A percentile compares a stretch with the other conserved stretches of the same genome.
These are phyloP conservation scores for Apeira syringaria DNA, from an alignment of 2,888 invertebrate species.

Conservation along the genomic window DNA sequence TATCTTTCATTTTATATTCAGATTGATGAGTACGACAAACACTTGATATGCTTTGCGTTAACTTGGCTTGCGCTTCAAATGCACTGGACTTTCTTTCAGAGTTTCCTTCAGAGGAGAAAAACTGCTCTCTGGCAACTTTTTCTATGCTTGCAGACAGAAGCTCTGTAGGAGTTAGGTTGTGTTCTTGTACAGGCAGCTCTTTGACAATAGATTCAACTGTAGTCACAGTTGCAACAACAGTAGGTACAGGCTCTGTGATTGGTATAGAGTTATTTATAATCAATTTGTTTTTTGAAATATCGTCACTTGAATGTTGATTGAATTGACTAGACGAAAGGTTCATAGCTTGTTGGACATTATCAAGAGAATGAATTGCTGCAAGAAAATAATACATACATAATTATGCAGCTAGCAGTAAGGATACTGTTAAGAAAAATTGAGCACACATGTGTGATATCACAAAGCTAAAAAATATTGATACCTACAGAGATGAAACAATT, in stretches of 20 bases:
- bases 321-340: constrained; percentile 71
- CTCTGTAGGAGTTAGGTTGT: constrained; percentile 63
- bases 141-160: constrained; percentile 72
- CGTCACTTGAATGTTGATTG: constrained; percentile 41
- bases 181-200: constrained; percentile 44
- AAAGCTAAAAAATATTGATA: no score
- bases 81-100: constrained; percentile 58
- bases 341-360: constrained; percentile 66
- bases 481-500: no score
- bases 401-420: no score
- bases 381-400: constrained; percentile 34
- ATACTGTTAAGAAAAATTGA: no score
- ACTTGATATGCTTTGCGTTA: constrained; percentile 72
- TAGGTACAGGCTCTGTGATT: constrained; percentile 44
- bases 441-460: no score
- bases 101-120: constrained; percentile 34
- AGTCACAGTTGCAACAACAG: constrained; percentile 39
- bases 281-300: constrained; percentile 20
- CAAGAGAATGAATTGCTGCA: constrained; percentile 74
- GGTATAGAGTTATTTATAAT: constrained; percentile 24
- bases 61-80: constrained; percentile 73
- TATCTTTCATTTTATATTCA: constrained; percentile 76
- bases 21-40: constrained; percentile 59
- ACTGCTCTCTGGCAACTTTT: constrained; percentile 64
- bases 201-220: constrained; percentile 46